A percentile compares a stretch with the other conserved stretches of the same genome.
These are phyloP conservation scores for Penaeus japonicus DNA, from an alignment of 1,140 invertebrate species.

Conservation along the genomic window DNA sequence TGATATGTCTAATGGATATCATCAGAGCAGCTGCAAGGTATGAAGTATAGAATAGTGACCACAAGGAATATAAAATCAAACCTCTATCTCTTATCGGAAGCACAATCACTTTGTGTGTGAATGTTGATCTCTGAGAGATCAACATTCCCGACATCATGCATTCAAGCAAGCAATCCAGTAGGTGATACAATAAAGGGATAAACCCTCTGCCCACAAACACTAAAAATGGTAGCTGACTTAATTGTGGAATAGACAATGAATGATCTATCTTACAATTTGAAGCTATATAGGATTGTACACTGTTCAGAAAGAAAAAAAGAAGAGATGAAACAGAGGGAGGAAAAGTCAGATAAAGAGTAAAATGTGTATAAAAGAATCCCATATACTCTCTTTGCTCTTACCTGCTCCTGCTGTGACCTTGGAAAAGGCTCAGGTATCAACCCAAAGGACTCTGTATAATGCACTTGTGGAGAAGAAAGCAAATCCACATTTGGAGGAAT, in stretches of 20 bases:
- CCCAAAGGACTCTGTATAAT: slow-evolving; percentile 43
- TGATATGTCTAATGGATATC: no score
- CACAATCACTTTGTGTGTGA: no score
- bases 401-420: slow-evolving; percentile 30
- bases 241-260: no score
- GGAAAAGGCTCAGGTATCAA: slow-evolving; percentile 34
- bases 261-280: no score
- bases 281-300: no score
- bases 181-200: neutral
- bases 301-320: neutral
- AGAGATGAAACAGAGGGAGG: neutral
- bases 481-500: slow-evolving; percentile 45
- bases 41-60: no score
- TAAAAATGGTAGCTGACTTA: neutral
- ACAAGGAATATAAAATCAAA: no score
- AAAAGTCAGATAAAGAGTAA: neutral
- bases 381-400: neutral
- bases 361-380: neutral
- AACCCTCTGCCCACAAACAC: neutral
- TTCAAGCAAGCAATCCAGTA: no score
- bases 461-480: slow-evolving; percentile 23
- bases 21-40: no score
- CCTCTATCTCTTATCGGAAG: no score
- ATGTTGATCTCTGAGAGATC: no score
- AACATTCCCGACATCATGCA: no score